Evolutionary conservation across 2,113 vertebrate genomes (phyloP), one percentile per base, ranked within the genome.

Genomic region (Furnarius figulus): DNA sequence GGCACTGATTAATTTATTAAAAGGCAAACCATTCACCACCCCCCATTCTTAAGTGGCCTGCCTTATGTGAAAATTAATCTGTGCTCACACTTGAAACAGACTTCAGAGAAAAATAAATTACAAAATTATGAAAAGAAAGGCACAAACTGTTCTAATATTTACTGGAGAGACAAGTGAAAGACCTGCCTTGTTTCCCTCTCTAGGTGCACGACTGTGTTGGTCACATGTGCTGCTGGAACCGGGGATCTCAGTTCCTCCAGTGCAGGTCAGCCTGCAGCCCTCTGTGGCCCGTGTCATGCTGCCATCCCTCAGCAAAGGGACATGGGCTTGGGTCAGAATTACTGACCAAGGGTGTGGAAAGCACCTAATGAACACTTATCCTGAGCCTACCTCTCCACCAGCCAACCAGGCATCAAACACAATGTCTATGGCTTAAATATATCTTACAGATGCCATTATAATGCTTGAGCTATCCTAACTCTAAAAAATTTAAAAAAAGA

Each of bases 1-100:
- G 80, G 28, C 58, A 56, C 58, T 90, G 40, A 84, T 80, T 80
- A 83, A 79, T 90, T 93, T 63, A 91, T 91, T 92, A 91, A 92
- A 90, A 94, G 71, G 49, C 18, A 85, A 92, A 77, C 39, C 61
- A 79, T 50, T 68, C 84, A 70, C 12, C 11, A 12, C 28, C 28
- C 19, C 42, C 30, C 61, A 47, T 75, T 93, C 68, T 84, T 86
- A 77, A 77, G 35, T 68, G 52, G 39, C 47, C 74, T 8, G 14
- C 47, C 24, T 90, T 67, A 49, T 37, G 56, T 5, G 25, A 49
- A 80, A 76, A 90, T 66, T 42, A 27, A 16, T 33, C 63, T 81
- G 50, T 42, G 50, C 42, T 93, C 27, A 55, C 0, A 0, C 67
- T 63, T 89, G 30, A 31, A 59, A 88, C 27, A 67, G 30, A 74